Evolutionary conservation across 2,113 vertebrate species (phyloP), one percentile per base, ranked within the genome.

Genomic region (Epinephelus lanceolatus): DNA sequence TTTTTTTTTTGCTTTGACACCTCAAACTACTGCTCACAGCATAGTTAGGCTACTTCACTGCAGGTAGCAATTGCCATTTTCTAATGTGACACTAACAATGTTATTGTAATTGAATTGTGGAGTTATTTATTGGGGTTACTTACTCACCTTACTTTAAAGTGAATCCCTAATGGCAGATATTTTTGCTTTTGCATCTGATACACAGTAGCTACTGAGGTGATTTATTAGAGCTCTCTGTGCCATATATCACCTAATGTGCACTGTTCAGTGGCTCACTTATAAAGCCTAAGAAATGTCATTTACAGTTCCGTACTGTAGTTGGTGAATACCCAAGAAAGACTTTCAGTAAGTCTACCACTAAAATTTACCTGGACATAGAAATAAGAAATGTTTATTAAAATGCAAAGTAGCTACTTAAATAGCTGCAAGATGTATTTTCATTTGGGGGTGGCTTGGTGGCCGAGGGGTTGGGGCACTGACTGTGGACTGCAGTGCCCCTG

Each of bases 51-150:
- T 37, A 37, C 33, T 37, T 27, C 14, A 13, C 70, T 60, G 45
- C 52, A 30, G 27, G 25, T 66, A 72, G 72, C 76, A 78, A 30
- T 42, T 69, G 0, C 10, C 3, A 14, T 71, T 33, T 71, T 81
- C 19, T 63, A 27, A 59, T 33, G 5, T 51, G 10, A 71, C 42
- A 62, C 71, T 84, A 62, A 76, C 60, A 65, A 2, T 72, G 40
- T 49, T 27, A 0, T 55, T 71, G 47, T 21, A 65, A 17, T 14
- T 76, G 3, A 65, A 21, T 56, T 45, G 55, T 57, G 23, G 11
- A n/a, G 30, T 15, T 52, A 27, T 77, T 40, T 21, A 57, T 40
- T 53, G 4, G 30, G 15, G 1, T 1, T 21, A 3, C 1, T 62
- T 30, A 42, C 18, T 21, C 5, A 5, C n/a, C 5, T 59, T 25